phyloP scores from a whole-genome alignment of 2,797 vertebrate genomes.

The Onychomys torridus region DNA sequence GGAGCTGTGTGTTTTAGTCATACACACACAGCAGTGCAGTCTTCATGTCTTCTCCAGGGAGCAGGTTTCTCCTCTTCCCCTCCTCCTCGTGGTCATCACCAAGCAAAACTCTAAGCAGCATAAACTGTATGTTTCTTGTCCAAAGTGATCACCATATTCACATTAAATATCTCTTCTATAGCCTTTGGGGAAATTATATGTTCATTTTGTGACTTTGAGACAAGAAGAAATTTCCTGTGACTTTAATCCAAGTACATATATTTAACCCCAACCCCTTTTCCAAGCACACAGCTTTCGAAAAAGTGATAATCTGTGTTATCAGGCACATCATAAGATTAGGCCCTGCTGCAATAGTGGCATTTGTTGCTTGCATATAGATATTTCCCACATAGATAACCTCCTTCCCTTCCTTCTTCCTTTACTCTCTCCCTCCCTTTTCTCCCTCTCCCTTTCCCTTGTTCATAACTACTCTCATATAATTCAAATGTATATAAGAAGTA shows the following conservation, averaged over 20 bases:
- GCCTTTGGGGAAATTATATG: not conserved
- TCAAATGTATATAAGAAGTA: not conserved
- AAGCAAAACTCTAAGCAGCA: not conserved
- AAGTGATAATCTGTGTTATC: not conserved
- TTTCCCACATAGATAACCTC: not conserved
- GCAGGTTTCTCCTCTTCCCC: not conserved
- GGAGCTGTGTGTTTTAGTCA: not conserved
- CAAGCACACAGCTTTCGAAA: not conserved
- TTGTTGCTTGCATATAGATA: not conserved
- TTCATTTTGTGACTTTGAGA: constrained; percentile 35
- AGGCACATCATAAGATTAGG: not conserved
- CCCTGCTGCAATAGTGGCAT: not conserved
- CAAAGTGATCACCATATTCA: not conserved
- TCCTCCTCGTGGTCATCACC: not conserved
- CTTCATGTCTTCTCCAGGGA: not conserved
- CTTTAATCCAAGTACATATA: not conserved
- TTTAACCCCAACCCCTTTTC: not conserved
- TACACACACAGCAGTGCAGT: not conserved
- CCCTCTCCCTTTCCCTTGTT: not conserved
- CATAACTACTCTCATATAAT: not conserved
- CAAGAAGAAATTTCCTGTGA: constrained; percentile 27
- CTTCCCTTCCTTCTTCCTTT: too few species aligned
- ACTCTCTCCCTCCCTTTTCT: not conserved
- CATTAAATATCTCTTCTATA: not conserved
- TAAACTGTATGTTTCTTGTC: not conserved